Conservation (phyloP, 2,113 vertebrate species). For the Leptosomus discolor region DNA sequence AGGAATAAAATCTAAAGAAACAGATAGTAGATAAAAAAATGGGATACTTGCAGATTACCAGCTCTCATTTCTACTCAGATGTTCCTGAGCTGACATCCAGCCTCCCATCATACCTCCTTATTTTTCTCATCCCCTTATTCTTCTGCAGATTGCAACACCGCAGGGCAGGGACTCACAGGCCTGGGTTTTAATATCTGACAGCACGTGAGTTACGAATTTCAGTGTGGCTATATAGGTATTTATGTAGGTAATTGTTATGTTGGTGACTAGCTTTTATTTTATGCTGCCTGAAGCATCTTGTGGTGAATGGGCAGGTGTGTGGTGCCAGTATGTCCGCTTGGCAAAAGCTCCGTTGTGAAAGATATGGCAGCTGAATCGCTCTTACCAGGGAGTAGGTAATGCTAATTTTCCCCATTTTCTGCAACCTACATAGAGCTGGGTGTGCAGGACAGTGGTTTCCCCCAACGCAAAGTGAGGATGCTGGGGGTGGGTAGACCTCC, state of each 20-base stretch:
- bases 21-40: background rate
- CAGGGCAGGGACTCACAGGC: background rate
- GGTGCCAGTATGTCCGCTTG: background rate
- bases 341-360: background rate
- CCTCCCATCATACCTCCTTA: background rate
- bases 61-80: background rate
- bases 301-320: fast-evolving
- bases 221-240: background rate
- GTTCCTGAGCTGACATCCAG: background rate
- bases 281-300: background rate
- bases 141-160: background rate
- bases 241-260: background rate
- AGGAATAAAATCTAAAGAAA: background rate
- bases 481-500: background rate
- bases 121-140: background rate
- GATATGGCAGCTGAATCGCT: background rate
- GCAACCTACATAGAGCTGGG: background rate
- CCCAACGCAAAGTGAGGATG: background rate
- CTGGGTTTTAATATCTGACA: background rate
- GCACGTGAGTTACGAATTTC: background rate
- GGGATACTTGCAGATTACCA: background rate
- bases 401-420: background rate
- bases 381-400: background rate
- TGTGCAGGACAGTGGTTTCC: background rate
- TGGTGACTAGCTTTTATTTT: background rate